Evolutionary conservation across 2,797 vertebrate species (phyloP).

Genomic region (Fistularia commersonii): DNA sequence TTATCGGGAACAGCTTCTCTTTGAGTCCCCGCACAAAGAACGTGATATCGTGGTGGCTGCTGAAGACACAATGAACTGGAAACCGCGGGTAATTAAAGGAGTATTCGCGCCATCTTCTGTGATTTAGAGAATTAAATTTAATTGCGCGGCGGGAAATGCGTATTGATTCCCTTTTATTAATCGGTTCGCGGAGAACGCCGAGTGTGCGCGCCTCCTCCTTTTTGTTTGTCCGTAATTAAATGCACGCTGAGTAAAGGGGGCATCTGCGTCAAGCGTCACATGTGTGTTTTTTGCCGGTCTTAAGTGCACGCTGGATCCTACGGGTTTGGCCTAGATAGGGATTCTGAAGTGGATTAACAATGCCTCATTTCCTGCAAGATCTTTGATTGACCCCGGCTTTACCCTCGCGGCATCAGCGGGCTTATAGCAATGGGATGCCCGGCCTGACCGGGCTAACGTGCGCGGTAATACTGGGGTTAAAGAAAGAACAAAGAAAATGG

Average conservation of each 20-base stretch:
- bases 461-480: not conserved
- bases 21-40: conserved; percentile 37
- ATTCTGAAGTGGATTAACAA: conserved; percentile 59
- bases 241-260: conserved; percentile 10
- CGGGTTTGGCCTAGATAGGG: conserved; percentile 60
- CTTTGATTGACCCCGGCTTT: conserved; percentile 48
- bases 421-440: conserved; percentile 23
- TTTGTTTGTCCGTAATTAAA: conserved; percentile 8
- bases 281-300: conserved; percentile 20
- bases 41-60: conserved; percentile 11
- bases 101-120: not conserved
- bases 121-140: not conserved
- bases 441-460: conserved; percentile 14
- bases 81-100: conserved; percentile 1
- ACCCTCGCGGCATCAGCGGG: conserved; percentile 19
- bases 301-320: conserved; percentile 31
- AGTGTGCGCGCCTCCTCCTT: not conserved
- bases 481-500: conserved; percentile 5
- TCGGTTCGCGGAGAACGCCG: no score
- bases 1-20: conserved; percentile 36
- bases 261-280: conserved; percentile 35
- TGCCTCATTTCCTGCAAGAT: conserved; percentile 29
- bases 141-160: not conserved
- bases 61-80: conserved; percentile 8
- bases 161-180: no score